Evolutionary conservation across 2,113 vertebrate genomes (phyloP).

Genomic region (Rhombomys opimus): DNA sequence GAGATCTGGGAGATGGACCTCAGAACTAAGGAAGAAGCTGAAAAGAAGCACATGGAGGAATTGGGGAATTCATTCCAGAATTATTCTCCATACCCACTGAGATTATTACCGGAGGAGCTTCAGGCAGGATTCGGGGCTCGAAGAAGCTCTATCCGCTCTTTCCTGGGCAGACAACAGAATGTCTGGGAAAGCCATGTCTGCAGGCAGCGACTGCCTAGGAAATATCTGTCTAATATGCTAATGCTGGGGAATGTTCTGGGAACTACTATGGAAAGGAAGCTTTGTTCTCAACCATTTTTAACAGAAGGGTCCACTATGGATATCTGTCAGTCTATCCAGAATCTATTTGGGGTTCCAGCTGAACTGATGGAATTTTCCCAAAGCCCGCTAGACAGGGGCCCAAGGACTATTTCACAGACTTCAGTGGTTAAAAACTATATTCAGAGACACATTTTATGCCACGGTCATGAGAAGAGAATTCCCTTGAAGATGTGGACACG

Average conservation of each 20-base stretch:
- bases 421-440: conserved; percentile 68
- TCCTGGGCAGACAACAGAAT: conserved; percentile 68
- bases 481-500: conserved; percentile 74
- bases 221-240: conserved; percentile 72
- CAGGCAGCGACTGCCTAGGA: conserved; percentile 70
- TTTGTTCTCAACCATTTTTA: conserved; percentile 45
- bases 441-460: conserved; percentile 64
- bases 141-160: conserved; percentile 10
- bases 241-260: conserved; percentile 70
- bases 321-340: conserved; percentile 55
- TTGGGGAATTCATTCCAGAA: conserved; percentile 34
- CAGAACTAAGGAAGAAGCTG: background rate
- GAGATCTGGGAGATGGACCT: background rate
- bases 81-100: conserved; percentile 27
- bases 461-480: conserved; percentile 38
- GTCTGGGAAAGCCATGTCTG: conserved; percentile 61
- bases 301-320: background rate
- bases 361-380: conserved; percentile 73
- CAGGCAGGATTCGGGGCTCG: background rate
- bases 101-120: background rate
- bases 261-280: conserved; percentile 61
- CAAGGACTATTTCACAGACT: conserved; percentile 40
- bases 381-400: conserved; percentile 28
- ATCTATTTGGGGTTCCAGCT: conserved; percentile 75
- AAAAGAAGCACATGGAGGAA: conserved; percentile 3